These are phyloP conservation scores for Mesoclemmys tuberculata DNA, from an alignment of 2,113 vertebrate genomes.

Conservation along the genomic window DNA sequence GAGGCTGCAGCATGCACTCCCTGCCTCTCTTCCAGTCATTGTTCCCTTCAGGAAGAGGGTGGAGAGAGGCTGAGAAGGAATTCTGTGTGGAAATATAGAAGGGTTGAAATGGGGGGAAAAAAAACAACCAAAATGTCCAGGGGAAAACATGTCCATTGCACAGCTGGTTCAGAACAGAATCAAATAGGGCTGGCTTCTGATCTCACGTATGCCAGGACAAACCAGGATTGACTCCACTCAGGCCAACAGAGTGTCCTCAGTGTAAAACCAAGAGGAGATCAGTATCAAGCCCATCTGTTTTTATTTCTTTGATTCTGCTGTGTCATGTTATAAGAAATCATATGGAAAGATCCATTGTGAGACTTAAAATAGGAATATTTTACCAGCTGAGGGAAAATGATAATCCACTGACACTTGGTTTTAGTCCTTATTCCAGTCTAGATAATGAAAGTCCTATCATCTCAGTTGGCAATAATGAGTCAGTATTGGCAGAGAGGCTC, in stretches of 20 bases:
- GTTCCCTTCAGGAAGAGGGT: not conserved
- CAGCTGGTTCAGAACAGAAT: not conserved
- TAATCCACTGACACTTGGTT: not conserved
- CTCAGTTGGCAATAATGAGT: not conserved
- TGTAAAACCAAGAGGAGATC: not conserved
- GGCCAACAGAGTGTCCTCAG: not conserved
- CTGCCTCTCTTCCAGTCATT: not conserved
- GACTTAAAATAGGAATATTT: not conserved
- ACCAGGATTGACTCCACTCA: not conserved
- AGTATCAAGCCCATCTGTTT: accelerated
- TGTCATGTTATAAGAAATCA: not conserved
- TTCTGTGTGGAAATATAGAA: not conserved
- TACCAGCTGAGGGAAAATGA: not conserved
- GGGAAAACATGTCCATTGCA: not conserved
- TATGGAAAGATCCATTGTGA: not conserved
- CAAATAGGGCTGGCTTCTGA: not conserved
- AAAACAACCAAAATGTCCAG: not conserved
- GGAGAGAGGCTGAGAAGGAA: not conserved
- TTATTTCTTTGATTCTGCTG: not conserved
- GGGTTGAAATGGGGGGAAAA: not conserved
- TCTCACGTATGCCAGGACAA: not conserved
- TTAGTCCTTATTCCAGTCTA: not conserved
- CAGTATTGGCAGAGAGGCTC: not conserved
- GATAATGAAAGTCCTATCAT: not conserved
- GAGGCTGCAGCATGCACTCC: not conserved